Base-by-base conservation (phyloP, 2,888 invertebrate species). In the Galerucella nymphaeae region DNA sequence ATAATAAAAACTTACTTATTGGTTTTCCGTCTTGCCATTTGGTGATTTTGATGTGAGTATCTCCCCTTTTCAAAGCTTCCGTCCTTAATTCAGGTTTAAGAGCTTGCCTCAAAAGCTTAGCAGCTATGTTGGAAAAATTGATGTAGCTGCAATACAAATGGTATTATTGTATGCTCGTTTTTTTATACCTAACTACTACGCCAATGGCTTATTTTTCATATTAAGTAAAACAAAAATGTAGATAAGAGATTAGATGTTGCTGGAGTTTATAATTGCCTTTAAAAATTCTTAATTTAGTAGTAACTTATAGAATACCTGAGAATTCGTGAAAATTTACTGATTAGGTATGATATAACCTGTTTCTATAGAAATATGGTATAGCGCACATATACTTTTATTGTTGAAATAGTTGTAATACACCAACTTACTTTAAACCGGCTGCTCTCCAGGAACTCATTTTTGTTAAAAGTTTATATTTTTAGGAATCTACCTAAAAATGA, bases 61-160 rank as follows among this genome's bases (percentile, higher is more conserved):
- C 92, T 81, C 93, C 92, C 75, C 96, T 90, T 84, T 94, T 95
- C 23, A 89, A 80, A 45, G 96, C 96, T 38, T 95, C 96, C 23
- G 87, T 88, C 79, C 90, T 90, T 0, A 93, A 81, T 59, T 96
- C 94, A 1, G 91, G 86, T 86, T 97, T 97, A 80, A 98, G 86
- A 14, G 95, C 91, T 83, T 92, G 90, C 73, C 98, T 90, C 72
- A 98, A 88, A 68, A 95, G 88, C 83, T 90, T 91, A 23, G 98
- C 97, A 83, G 97, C 97, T 84, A 98, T 95, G 86, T 94, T 95
- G 73, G 98, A 98, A 88, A 95, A 98, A 89, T 96, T 96, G 87
- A 98, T 94, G 90, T 98, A 98, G 89, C 97, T 98, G 86, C 68
- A 88, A 87, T 74, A 78, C 75, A 77, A 66, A 69, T 20, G 10